Percentiles rank a stretch among this genome's conserved stretches.
Evolutionary conservation across 2,113 vertebrate species (phyloP).

Genomic region (Gopherus evgoodei): DNA sequence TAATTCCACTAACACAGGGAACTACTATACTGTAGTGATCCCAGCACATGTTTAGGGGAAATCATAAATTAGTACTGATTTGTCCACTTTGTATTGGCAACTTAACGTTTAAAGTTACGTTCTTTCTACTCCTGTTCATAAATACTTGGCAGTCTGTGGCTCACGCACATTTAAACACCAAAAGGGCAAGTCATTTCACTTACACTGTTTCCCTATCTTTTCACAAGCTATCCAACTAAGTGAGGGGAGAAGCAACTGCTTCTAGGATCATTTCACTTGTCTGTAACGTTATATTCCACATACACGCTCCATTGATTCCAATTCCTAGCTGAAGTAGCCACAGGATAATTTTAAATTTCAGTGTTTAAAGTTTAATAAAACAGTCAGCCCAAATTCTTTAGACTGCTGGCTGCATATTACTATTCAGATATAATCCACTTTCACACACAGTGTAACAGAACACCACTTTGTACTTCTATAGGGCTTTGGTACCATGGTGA

Average conservation of each 20-base stretch:
- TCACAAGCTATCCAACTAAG: neutral
- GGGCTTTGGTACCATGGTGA: neutral
- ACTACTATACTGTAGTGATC: accelerated
- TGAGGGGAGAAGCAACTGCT: neutral
- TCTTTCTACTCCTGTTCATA: neutral
- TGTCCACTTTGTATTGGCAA: neutral
- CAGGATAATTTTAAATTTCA: neutral
- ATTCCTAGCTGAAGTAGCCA: neutral
- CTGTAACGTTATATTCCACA: neutral
- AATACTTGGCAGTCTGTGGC: neutral
- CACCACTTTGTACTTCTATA: neutral
- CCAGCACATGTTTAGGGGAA: neutral
- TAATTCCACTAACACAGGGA: neutral
- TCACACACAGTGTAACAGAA: neutral
- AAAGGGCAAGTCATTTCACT: neutral
- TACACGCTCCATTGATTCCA: neutral
- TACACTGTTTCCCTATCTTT: neutral
- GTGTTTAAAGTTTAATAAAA: neutral
- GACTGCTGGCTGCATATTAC: neutral
- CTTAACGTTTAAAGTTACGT: neutral
- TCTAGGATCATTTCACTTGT: neutral
- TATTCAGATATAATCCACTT: neutral
- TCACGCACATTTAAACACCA: neutral
- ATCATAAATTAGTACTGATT: neutral
- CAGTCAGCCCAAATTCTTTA: neutral